Conservation (phyloP, 2,888 invertebrate species). For the Rotaria macrura region DNA sequence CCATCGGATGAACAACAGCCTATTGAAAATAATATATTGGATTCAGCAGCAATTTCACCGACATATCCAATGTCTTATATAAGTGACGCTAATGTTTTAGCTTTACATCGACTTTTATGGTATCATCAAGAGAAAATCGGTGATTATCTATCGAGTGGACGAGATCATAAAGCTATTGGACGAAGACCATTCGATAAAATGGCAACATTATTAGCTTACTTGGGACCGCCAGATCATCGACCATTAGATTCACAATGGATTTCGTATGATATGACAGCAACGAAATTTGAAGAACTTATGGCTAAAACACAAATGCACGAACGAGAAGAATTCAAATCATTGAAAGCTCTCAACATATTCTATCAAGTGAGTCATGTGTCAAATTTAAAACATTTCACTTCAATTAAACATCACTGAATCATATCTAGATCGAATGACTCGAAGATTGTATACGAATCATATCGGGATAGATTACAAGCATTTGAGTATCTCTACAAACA, state of each 20-base stretch:
- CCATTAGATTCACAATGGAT: constrained; percentile 51
- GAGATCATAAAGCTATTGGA: constrained; percentile 91
- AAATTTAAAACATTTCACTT: constrained; percentile 51
- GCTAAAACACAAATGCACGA: constrained; percentile 94
- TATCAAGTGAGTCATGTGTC: constrained; percentile 42
- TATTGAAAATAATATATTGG: background rate
- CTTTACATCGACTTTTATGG: constrained; percentile 82
- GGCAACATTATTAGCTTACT: constrained; percentile 86
- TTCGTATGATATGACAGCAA: constrained; percentile 74
- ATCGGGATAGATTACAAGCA: too few species aligned
- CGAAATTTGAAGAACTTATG: constrained; percentile 92
- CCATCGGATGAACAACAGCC: constrained; percentile 18
- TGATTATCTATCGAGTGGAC: constrained; percentile 51
- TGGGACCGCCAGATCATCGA: constrained; percentile 92
- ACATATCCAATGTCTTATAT: constrained; percentile 75
- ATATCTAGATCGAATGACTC: too few species aligned
- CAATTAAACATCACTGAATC: too few species aligned
- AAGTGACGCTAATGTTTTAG: constrained; percentile 86
- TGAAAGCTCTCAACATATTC: constrained; percentile 59
- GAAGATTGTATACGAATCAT: too few species aligned
- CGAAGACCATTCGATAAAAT: constrained; percentile 92
- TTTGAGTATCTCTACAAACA: too few species aligned
- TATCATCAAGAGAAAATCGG: constrained; percentile 86
- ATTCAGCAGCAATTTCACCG: background rate
- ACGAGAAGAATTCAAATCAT: constrained; percentile 89